These are phyloP conservation scores for Plemyria rubiginata DNA, from an alignment of 2,888 invertebrate species.

Conservation along the genomic window DNA sequence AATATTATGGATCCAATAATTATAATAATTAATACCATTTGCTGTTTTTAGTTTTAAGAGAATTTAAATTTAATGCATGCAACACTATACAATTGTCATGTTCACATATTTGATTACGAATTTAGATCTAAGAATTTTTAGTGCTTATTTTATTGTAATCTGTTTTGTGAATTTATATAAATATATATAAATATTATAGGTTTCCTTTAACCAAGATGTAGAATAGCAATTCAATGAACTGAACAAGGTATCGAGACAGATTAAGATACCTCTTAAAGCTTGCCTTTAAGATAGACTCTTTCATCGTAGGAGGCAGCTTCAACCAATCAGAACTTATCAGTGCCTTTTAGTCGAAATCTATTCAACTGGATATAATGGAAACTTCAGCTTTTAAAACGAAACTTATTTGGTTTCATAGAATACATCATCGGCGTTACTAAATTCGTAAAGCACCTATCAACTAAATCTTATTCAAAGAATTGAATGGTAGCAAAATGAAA, in stretches of 20 bases:
- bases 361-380: slow-evolving; percentile 24
- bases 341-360: slow-evolving; percentile 13
- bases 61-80: no score
- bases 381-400: slow-evolving; percentile 22
- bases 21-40: no score
- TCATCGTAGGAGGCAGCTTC: slow-evolving; percentile 9
- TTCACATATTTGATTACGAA: no score
- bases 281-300: slow-evolving; percentile 3
- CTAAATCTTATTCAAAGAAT: neutral
- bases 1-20: no score
- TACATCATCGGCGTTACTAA: neutral
- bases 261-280: neutral
- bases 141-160: no score
- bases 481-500: neutral
- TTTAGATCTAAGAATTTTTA: no score
- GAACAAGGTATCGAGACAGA: slow-evolving; percentile 2
- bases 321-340: slow-evolving; percentile 24
- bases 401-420: slow-evolving; percentile 27
- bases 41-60: no score
- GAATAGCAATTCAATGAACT: slow-evolving; percentile 8
- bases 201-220: slow-evolving; percentile 3
- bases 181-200: no score
- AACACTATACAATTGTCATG: no score
- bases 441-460: neutral
- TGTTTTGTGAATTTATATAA: no score